Base-by-base conservation (phyloP, 2,797 vertebrate species). In the Silurus aristotelis region DNA sequence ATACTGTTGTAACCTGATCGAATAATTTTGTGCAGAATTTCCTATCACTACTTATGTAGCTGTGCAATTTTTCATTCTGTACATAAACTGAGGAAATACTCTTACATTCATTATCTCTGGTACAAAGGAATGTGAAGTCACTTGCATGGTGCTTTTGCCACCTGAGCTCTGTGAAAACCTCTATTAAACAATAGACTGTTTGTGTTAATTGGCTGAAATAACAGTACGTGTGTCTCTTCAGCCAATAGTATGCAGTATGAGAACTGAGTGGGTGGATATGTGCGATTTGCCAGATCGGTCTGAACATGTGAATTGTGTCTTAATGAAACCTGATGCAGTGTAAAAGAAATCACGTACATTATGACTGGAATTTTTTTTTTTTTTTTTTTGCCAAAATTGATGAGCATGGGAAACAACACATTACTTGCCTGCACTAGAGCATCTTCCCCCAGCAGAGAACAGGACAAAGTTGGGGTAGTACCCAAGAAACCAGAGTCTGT, bases 401-500 rank as follows among this genome's bases (percentile, higher is more conserved):
- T 0, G 22, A 25, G 78, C 19, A 14, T 31, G 83, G 22, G 55
- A n/a, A 15, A 27, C 3, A 14, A 1, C 38, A 73, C 22, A 27
- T 88, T 43, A n/a, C 95, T 89, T 89, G 99, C 98, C 97, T 99
- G 98, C 27, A 99, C 98, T 71, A 99, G 92, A 7, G 98, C 98
- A 64, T 99, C 98, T 25, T 99, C 98, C 5, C 98, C 98, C 78
- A 99, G 94, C 89, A 99, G 93, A 0, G 98, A 99, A 90, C 98
- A 99, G 89, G 98, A 99, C 75, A 99, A 94, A n/a, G 98, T 99
- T 8, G 98, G 98, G 0, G 98, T 99, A 31, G 98, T 99, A 25
- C 98, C 98, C 91, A 99, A 92, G 89, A 99, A 99, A 0, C 98
- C 98, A 1, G 98, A 99, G 84, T 99, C 98, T 0, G 98, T 99